Conservation (phyloP, 2,888 invertebrate species). For the Aporophyla nigra region DNA sequence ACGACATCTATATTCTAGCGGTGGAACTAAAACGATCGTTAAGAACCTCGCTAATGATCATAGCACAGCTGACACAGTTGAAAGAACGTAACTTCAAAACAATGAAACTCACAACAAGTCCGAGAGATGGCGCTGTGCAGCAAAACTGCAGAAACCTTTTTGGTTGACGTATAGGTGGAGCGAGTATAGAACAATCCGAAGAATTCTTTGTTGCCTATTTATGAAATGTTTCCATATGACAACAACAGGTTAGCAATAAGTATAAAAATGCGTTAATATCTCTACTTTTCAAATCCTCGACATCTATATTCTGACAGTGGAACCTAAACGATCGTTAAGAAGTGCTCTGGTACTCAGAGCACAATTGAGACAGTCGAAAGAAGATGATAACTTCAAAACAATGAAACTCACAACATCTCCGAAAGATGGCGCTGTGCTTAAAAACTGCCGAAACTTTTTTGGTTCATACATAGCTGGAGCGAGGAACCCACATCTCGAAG, state of each 20-base stretch:
- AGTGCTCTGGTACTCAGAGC: background rate
- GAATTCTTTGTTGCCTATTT: no score
- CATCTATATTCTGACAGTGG: conserved; percentile 29
- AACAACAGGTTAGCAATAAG: background rate
- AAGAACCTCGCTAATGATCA: background rate
- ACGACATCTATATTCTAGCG: conserved; percentile 37
- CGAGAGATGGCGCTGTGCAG: conserved; percentile 43
- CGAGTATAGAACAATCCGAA: no score
- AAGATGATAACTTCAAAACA: background rate
- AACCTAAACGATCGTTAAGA: conserved; percentile 23
- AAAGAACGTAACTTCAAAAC: background rate
- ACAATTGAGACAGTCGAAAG: background rate
- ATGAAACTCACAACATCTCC: background rate
- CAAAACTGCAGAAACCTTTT: no score
- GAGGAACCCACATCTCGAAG: background rate
- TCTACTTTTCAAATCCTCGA: conserved; percentile 6
- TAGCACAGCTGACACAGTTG: background rate
- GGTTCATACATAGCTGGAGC: conserved; percentile 3
- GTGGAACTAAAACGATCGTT: conserved; percentile 26
- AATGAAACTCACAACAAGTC: background rate
- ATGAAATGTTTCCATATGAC: no score
- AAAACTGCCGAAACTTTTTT: background rate
- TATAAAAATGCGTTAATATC: background rate
- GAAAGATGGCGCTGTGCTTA: conserved; percentile 47
- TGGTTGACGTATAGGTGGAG: no score